phyloP scores from a whole-genome alignment of 2,888 invertebrate genomes.

The Ichneumoninae sp. region DNA sequence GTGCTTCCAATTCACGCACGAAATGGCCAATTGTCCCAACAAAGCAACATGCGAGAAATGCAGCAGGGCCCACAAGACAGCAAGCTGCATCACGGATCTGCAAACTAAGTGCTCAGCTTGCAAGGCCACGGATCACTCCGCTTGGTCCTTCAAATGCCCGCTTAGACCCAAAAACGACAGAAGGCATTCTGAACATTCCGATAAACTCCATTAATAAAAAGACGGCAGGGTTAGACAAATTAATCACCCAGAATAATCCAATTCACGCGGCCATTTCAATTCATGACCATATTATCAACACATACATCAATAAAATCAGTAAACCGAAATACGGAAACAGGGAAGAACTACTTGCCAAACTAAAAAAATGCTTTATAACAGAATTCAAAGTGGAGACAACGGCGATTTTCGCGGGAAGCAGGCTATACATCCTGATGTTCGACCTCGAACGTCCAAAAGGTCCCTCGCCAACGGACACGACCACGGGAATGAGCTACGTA shows the following conservation, averaged over 20 bases:
- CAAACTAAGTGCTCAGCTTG: slow-evolving; percentile 18
- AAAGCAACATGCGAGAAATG: slow-evolving; percentile 13
- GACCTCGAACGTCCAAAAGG: not conserved
- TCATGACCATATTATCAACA: slow-evolving; percentile 11
- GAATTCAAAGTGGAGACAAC: not conserved
- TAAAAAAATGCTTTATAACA: not conserved
- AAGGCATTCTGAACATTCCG: slow-evolving; percentile 7
- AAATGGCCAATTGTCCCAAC: not conserved
- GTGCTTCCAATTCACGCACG: slow-evolving; percentile 19
- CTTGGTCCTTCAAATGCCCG: slow-evolving; percentile 23
- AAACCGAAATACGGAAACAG: slow-evolving; percentile 9
- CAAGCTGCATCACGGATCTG: not conserved
- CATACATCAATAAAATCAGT: slow-evolving; percentile 14
- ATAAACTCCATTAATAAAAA: slow-evolving; percentile 21
- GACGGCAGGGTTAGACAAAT: not conserved
- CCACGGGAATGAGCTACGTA: not conserved
- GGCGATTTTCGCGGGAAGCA: not conserved
- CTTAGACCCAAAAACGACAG: not conserved
- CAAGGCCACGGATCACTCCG: slow-evolving; percentile 14
- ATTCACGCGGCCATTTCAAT: slow-evolving; percentile 21
- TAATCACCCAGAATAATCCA: slow-evolving; percentile 1
- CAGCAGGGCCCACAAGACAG: not conserved
- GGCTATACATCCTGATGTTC: slow-evolving; percentile 2
- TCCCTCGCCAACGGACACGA: slow-evolving; percentile 9
- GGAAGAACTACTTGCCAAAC: not conserved